Evolutionary conservation across 30 jellyfish, hydroid and myxozoan genomes (phyloP), one percentile per base, ranked within the genome.

Genomic region (Hydra vulgaris): DNA sequence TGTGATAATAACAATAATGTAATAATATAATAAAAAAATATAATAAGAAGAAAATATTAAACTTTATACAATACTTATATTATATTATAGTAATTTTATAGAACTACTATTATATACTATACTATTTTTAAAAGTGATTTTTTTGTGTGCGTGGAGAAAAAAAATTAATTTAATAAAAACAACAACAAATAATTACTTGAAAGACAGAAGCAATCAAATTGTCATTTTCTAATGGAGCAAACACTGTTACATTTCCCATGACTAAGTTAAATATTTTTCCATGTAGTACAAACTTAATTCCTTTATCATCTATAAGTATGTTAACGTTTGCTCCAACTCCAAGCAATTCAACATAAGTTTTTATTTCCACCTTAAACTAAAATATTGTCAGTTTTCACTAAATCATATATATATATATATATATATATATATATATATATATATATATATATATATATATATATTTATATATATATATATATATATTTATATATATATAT

Each of bases 161-260:
- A 40, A 40, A 40, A 5, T 40, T 40, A 40, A 40, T 40, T 40
- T 12, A 40, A 40, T 40, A 40, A 40, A 3, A 40, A 3, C 61
- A 40, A 3, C 12, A 3, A 3, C 5, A 40, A 12, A 40, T 3
- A 40, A 5, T 40, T 40, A 40, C 61, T 40, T 40, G 61, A 40
- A 40, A 40, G 8, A 12, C 61, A 3, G 61, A 40, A 3, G 61
- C 61, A 40, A 40, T 12, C 12, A 40, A 40, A 12, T 40, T 12
- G 12, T 12, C 61, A 40, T 12, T 22, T 15, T 70, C 83, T 66
- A 67, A 79, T 22, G 87, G 87, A 24, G 93, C 94, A 23, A 70
- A 78, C 7, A 88, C 87, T 21, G 94, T 88, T 56, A 88, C 15
- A 74, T 88, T 88, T 7, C 94, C 90, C 40, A 77, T 88, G 54